Conservation (phyloP, 1,140 invertebrate species). For the Mamestra configurata region DNA sequence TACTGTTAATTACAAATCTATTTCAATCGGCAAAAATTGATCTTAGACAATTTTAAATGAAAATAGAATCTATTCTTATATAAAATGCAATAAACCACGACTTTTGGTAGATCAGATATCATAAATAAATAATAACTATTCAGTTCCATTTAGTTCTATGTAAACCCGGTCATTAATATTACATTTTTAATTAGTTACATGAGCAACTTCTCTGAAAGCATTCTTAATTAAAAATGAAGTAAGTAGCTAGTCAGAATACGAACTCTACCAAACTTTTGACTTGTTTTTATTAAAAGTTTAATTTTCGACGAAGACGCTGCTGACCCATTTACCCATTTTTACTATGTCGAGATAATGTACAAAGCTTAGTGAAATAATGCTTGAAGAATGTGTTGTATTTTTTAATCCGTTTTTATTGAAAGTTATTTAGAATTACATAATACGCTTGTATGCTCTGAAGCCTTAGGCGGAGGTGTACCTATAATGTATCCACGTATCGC, state of each 20-base stretch:
- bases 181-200: slow-evolving; percentile 30
- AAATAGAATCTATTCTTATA: too few relatives aligned
- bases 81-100: too few relatives aligned
- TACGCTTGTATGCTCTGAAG: too few relatives aligned
- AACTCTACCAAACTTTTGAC: slow-evolving; percentile 9
- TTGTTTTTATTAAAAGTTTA: slow-evolving; percentile 32
- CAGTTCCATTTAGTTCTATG: neutral
- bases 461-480: too few relatives aligned
- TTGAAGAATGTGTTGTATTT: too few relatives aligned
- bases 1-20: too few relatives aligned
- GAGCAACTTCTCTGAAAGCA: slow-evolving; percentile 1
- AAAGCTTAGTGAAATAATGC: slow-evolving; percentile 5
- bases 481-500: too few relatives aligned
- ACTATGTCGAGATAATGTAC: slow-evolving; percentile 1
- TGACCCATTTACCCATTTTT: neutral
- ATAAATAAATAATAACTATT: neutral
- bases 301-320: neutral
- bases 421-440: too few relatives aligned
- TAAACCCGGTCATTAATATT: neutral
- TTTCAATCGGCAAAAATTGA: too few relatives aligned
- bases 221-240: slow-evolving; percentile 27
- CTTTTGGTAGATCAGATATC: too few relatives aligned
- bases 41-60: too few relatives aligned
- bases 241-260: neutral
- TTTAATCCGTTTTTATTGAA: too few relatives aligned